Conservation (phyloP, 2,113 vertebrate species). For the Halichoeres trimaculatus region DNA sequence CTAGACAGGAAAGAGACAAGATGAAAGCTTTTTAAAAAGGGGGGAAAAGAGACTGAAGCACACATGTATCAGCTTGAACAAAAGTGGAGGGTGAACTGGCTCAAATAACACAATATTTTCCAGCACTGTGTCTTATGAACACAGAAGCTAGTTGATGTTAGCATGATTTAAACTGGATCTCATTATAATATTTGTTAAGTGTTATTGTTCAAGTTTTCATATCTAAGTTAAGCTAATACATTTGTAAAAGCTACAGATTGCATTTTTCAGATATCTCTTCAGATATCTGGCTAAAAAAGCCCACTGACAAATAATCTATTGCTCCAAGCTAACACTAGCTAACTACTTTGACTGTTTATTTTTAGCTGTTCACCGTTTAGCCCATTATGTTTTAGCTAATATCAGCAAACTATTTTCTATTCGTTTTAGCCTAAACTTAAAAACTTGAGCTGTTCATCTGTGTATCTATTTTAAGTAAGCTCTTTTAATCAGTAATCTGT, state of each 20-base stretch:
- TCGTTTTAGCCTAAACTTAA: too few relatives aligned
- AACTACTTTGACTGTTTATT: neutral
- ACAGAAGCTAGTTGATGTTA: too few relatives aligned
- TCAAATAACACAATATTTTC: neutral
- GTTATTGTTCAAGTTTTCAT: neutral
- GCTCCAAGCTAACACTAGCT: neutral
- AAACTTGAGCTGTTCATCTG: too few relatives aligned
- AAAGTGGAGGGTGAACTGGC: neutral
- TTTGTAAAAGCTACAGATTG: neutral
- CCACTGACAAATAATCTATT: neutral
- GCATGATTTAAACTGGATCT: neutral
- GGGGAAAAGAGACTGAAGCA: conserved; percentile 19
- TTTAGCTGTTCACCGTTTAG: neutral
- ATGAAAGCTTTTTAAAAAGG: conserved; percentile 9
- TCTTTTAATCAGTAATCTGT: too few relatives aligned
- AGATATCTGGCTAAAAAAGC: too few relatives aligned
- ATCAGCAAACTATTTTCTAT: too few relatives aligned
- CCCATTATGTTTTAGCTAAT: too few relatives aligned
- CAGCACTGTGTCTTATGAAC: neutral
- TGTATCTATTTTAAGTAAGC: too few relatives aligned
- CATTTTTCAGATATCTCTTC: too few relatives aligned
- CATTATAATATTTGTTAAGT: neutral
- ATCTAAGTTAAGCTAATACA: neutral
- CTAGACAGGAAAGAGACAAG: conserved; percentile 55
- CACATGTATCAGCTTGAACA: neutral